Evolutionary conservation across 1,140 invertebrate genomes (phyloP).

Genomic region (Drosophila pectinifera): DNA sequence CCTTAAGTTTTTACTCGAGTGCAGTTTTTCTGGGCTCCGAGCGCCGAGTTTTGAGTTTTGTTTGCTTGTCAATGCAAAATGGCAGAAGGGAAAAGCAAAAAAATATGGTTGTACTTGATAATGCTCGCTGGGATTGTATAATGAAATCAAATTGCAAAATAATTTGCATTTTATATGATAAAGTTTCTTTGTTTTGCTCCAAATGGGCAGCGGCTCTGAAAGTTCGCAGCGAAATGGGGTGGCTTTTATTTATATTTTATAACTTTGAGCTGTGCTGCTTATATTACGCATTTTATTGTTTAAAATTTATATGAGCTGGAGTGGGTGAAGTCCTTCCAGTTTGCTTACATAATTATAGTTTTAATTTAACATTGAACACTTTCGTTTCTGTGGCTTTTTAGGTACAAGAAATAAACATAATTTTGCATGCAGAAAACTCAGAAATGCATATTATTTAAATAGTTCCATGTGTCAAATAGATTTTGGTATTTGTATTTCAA

Average conservation of each 20-base stretch:
- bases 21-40: constrained; percentile 49
- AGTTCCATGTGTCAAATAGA: not conserved
- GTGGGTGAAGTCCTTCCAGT: too few relatives aligned
- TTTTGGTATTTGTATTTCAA: not conserved
- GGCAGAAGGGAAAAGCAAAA: constrained; percentile 43
- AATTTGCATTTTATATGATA: constrained; percentile 77
- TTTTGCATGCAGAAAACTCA: not conserved
- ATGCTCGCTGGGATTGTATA: constrained; percentile 54
- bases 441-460: not conserved
- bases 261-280: constrained; percentile 16
- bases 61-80: constrained; percentile 72
- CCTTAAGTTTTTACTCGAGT: constrained; percentile 56
- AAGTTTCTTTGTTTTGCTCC: constrained; percentile 48
- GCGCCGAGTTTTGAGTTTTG: constrained; percentile 57
- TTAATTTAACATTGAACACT: not conserved
- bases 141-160: constrained; percentile 74
- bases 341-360: not conserved
- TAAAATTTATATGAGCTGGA: constrained; percentile 29
- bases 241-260: constrained; percentile 24
- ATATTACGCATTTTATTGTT: constrained; percentile 17
- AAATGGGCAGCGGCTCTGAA: not conserved
- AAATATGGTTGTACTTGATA: constrained; percentile 52
- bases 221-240: not conserved
- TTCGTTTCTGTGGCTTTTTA: not conserved
- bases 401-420: not conserved